Conservation (phyloP, 2,113 vertebrate species). For the Aix galericulata region DNA sequence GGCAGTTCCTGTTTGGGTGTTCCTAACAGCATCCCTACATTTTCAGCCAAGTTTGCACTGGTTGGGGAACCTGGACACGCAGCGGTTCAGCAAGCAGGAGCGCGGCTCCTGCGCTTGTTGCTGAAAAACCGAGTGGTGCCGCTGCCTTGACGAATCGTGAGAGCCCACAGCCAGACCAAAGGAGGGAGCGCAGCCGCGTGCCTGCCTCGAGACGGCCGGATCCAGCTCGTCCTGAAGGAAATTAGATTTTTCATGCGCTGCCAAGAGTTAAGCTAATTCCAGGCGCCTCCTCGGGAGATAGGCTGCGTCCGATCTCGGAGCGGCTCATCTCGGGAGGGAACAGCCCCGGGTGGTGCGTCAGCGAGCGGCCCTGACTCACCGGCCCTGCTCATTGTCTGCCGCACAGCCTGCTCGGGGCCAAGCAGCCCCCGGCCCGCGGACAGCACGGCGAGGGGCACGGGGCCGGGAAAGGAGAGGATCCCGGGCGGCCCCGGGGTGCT, state of each 20-base stretch:
- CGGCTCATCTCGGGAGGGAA: not conserved
- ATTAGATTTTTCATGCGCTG: slow-evolving; percentile 43
- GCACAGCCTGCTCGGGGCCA: not conserved
- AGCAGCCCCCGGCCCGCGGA: not conserved
- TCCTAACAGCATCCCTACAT: not conserved
- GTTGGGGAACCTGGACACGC: not conserved
- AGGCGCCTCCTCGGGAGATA: not conserved
- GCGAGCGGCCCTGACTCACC: slow-evolving; percentile 40
- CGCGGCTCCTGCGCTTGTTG: not conserved
- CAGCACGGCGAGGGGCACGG: too few relatives aligned
- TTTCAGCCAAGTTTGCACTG: not conserved
- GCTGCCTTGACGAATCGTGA: not conserved
- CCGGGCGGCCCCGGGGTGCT: too few relatives aligned
- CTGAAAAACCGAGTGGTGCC: not conserved
- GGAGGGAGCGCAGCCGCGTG: not conserved
- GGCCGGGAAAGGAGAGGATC: too few relatives aligned
- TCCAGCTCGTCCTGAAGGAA: not conserved
- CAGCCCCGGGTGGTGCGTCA: slow-evolving; percentile 37
- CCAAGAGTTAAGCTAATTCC: slow-evolving; percentile 56
- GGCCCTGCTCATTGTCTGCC: not conserved
- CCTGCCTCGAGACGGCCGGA: not conserved
- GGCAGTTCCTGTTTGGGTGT: not conserved
- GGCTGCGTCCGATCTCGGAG: not conserved
- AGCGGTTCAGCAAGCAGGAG: not conserved
- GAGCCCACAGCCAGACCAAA: not conserved